Base-by-base conservation (phyloP, 2,888 invertebrate species). In the Odontocerum albicorne region DNA sequence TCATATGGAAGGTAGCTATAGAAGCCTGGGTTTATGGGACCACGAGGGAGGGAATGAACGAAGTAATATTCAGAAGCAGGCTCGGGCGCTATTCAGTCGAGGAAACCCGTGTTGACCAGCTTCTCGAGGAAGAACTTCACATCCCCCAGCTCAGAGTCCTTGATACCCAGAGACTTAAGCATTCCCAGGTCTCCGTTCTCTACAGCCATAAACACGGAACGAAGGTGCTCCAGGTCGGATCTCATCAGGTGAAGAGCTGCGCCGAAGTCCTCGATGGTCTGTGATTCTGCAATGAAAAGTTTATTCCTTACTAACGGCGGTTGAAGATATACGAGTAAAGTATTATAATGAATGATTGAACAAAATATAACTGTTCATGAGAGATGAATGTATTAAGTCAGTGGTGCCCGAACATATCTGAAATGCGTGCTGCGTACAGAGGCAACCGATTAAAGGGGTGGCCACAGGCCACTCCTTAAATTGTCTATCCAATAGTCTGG, bases 41-140 rank as follows among this genome's bases (percentile, higher is more conserved):
- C 81, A 67, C 81, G 81, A 57, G 72, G 72, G 63, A 71, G 69
- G 66, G 81, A 82, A 75, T 86, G 73, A 69, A 75, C 74, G 45
- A 46, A 78, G 74, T 85, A 86, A 75, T 83, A 83, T 70, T 83
- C 81, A 83, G 86, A 84, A 82, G 83, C 82, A 71, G 83, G 83
- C 81, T 84, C 84, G 80, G 83, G 82, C 73, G 80, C 82, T 79
- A 83, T 82, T 89, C 89, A 95, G 81, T 95, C 94, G 74, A 96
- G 86, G 79, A 96, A 96, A 65, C 95, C 95, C 63, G 95, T 96
- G 75, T 93, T 93, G 57, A 95, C 93, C 67, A 96, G 83, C 75
- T 95, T 94, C 80, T 95, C 95, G 67, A 96, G 82, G 83, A 96
- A 96, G 79, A 95, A 95, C 71, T 95, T 95, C 51, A 96, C 94